Percentiles rank a stretch among this genome's conserved stretches.
Evolutionary conservation across 2,888 invertebrate species (phyloP).

Genomic region (Nematopogon swammerdamellus): DNA sequence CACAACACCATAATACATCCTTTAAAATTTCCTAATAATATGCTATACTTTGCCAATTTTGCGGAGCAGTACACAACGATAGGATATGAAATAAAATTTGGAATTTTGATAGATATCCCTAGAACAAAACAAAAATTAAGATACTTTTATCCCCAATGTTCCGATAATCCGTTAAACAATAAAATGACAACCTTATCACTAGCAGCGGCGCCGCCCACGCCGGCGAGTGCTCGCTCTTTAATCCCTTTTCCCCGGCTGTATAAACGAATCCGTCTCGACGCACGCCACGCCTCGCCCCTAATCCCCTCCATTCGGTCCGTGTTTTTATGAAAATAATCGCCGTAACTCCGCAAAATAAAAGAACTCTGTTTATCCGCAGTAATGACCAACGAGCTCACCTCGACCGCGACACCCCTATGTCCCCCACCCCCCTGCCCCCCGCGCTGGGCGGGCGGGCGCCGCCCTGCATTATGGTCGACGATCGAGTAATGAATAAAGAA

Average conservation of each 20-base stretch:
- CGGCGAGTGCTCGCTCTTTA: not conserved
- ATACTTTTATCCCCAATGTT: no score
- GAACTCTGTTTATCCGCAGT: not conserved
- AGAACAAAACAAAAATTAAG: no score
- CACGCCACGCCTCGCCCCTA: not conserved
- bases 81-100: no score
- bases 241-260: not conserved
- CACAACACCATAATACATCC: no score
- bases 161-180: no score
- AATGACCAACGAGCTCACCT: not conserved
- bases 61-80: no score
- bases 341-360: not conserved
- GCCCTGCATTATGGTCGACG: not conserved
- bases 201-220: not conserved
- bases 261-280: not conserved
- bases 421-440: not conserved
- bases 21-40: no score
- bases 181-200: not conserved
- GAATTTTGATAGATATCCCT: no score
- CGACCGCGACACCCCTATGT: not conserved
- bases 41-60: no score
- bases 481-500: not conserved
- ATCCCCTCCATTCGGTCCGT: not conserved
- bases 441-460: not conserved
- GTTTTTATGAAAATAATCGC: not conserved